These are phyloP conservation scores for Ceratosolen solmsi DNA, from an alignment of 1,140 invertebrate species.

Conservation along the genomic window DNA sequence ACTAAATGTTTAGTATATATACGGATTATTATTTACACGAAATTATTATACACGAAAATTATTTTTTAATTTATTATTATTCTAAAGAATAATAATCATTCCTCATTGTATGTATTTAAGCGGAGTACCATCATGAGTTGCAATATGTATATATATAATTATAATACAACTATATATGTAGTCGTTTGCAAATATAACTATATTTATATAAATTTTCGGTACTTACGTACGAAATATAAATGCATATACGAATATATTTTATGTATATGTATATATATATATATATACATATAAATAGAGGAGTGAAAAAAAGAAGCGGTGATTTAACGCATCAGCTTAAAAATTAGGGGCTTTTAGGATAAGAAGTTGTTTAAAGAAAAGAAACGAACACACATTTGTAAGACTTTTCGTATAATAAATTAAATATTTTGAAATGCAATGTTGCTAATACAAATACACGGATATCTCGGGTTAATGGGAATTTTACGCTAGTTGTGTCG, in stretches of 20 bases:
- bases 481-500: conserved; percentile 61
- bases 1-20: too few relatives aligned
- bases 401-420: conserved; percentile 29
- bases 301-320: conserved; percentile 68
- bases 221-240: too few relatives aligned
- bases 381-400: conserved; percentile 6
- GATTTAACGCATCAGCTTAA: conserved; percentile 64
- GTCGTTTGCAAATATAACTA: neutral
- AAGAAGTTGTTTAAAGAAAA: conserved; percentile 48
- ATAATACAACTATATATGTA: conserved; percentile 47
- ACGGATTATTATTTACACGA: too few relatives aligned
- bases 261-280: conserved; percentile 13
- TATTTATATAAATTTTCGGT: too few relatives aligned
- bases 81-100: neutral
- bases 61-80: too few relatives aligned
- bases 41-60: too few relatives aligned
- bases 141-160: conserved; percentile 43
- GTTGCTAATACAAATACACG: conserved; percentile 63
- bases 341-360: conserved; percentile 53
- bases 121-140: conserved; percentile 59
- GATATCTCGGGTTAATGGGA: conserved; percentile 56
- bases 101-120: conserved; percentile 25
- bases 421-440: conserved; percentile 58
- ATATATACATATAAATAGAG: conserved; percentile 61
- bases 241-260: too few relatives aligned